A percentile compares a stretch with the other conserved stretches of the same genome.
Evolutionary conservation across 2,888 invertebrate genomes (phyloP).

Genomic region (Tryphoninae sp.): DNA sequence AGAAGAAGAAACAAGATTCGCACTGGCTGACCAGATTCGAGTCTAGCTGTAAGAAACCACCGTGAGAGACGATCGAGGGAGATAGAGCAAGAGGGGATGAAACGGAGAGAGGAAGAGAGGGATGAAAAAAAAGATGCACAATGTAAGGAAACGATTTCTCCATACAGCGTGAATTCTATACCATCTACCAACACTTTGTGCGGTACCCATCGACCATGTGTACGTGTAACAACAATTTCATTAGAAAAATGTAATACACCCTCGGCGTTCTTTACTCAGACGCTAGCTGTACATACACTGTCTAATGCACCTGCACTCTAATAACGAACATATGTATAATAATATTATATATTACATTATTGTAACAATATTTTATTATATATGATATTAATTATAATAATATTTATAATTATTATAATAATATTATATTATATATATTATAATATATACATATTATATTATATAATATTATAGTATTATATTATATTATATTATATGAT

Average conservation of each 20-base stretch:
- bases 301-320: conserved; percentile 19
- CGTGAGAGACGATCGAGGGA: conserved; percentile 1
- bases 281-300: neutral
- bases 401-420: no score
- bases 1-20: conserved; percentile 59
- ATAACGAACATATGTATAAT: neutral
- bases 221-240: conserved; percentile 69
- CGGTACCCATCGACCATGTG: neutral
- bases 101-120: neutral
- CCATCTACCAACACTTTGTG: conserved; percentile 13
- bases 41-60: conserved; percentile 17
- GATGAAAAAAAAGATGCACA: neutral
- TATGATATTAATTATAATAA: no score
- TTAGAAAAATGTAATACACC: conserved; percentile 74
- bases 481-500: no score
- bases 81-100: neutral
- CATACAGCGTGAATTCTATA: conserved; percentile 22
- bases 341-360: no score
- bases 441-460: neutral
- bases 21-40: conserved; percentile 39
- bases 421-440: neutral
- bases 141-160: conserved; percentile 48
- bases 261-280: conserved; percentile 53
- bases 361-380: no score
- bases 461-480: no score